Evolutionary conservation across 2,113 vertebrate genomes (phyloP).

Genomic region (Sylvia atricapilla): DNA sequence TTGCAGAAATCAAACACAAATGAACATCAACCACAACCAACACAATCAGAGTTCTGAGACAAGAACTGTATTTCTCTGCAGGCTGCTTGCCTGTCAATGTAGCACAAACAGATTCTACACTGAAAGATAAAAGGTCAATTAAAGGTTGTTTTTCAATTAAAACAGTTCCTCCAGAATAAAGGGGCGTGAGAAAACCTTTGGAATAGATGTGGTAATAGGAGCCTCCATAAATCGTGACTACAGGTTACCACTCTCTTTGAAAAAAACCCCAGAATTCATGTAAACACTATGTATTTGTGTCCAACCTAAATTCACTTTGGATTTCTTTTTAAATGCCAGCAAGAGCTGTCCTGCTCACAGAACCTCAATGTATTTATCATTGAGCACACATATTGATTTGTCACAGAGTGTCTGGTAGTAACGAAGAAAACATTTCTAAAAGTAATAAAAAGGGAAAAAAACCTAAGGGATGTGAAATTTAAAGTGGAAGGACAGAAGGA

Average conservation of each 20-base stretch:
- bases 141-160: constrained; percentile 2
- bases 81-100: not conserved
- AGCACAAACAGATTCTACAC: not conserved
- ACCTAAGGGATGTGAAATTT: not conserved
- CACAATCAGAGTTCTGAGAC: not conserved
- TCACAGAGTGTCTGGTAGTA: not conserved
- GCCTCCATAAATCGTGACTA: not conserved
- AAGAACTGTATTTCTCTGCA: not conserved
- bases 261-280: not conserved
- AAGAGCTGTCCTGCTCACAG: not conserved
- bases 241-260: not conserved
- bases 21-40: not conserved
- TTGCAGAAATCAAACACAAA: not conserved
- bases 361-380: not conserved
- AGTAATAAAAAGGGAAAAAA: not conserved
- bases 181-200: constrained; percentile 24
- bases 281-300: not conserved
- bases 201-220: not conserved
- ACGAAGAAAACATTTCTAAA: not conserved
- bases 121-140: constrained; percentile 11
- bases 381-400: not conserved
- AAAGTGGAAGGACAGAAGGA: not conserved
- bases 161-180: constrained; percentile 9
- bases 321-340: not conserved
- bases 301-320: not conserved